These are phyloP conservation scores for Tringa solitaria DNA, from an alignment of 2,113 vertebrate species.

Conservation along the genomic window DNA sequence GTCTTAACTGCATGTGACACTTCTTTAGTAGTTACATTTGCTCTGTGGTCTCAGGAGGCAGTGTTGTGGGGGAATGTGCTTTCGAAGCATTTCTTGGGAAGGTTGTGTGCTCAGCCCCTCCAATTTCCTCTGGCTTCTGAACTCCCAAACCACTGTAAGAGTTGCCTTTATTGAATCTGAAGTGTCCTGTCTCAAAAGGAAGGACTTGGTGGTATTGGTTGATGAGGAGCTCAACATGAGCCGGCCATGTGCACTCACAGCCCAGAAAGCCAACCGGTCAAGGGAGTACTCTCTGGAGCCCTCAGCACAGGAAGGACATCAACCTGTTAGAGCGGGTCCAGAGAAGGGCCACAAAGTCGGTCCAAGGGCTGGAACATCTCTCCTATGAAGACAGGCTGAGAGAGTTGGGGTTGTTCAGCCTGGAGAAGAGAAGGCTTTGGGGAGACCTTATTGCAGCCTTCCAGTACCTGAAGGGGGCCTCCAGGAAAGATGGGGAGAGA, in stretches of 20 bases:
- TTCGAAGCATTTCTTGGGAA: background rate
- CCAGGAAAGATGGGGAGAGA: background rate
- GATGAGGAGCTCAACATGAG: background rate
- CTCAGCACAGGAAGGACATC: background rate
- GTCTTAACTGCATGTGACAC: background rate
- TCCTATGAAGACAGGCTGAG: background rate
- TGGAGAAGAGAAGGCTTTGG: background rate
- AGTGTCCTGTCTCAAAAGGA: background rate
- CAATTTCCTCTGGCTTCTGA: background rate
- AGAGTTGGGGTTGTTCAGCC: background rate
- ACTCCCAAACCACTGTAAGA: background rate
- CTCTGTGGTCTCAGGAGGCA: fast-evolving
- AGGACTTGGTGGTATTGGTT: background rate
- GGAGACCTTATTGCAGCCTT: background rate
- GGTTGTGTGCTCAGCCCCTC: background rate
- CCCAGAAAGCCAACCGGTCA: background rate
- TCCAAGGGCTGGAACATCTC: background rate
- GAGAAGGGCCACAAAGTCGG: background rate
- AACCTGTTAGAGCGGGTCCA: background rate
- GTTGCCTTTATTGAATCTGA: too few species aligned
- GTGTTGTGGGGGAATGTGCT: fast-evolving
- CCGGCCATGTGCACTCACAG: background rate
- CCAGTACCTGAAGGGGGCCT: background rate
- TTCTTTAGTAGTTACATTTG: background rate
- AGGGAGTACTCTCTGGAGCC: background rate